A percentile compares a stretch with the other conserved stretches of the same genome.
phyloP scores from a whole-genome alignment of 2,113 vertebrate genomes.

The Panthera leo region DNA sequence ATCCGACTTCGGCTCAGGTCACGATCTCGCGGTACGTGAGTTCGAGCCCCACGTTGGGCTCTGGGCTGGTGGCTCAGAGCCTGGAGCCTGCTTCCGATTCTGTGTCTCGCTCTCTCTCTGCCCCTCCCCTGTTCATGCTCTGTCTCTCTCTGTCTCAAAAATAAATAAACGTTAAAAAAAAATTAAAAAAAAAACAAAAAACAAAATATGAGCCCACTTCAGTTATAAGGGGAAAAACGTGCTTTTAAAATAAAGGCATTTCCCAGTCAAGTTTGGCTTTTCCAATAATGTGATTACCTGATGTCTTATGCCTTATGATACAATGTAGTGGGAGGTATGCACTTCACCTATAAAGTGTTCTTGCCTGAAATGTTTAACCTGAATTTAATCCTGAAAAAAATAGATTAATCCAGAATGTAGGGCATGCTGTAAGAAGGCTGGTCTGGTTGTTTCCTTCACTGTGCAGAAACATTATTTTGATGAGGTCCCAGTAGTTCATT shows the following conservation, averaged over 20 bases:
- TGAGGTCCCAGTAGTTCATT: too few relatives aligned
- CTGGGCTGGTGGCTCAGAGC: too few relatives aligned
- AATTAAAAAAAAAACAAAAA: too few relatives aligned
- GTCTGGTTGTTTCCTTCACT: background rate
- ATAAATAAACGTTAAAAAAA: too few relatives aligned
- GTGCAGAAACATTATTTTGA: too few relatives aligned
- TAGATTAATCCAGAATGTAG: background rate
- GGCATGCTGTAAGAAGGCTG: background rate
- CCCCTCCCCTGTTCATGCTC: too few relatives aligned
- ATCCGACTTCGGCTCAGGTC: too few relatives aligned
- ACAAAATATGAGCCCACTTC: background rate
- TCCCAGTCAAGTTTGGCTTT: background rate
- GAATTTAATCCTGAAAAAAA: background rate
- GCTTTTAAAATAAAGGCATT: background rate
- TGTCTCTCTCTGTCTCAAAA: too few relatives aligned
- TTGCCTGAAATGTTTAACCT: background rate
- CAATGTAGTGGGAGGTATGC: background rate
- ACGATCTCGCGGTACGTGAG: too few relatives aligned
- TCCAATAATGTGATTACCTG: background rate
- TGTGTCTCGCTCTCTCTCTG: too few relatives aligned
- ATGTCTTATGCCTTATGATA: background rate
- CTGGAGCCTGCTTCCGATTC: too few relatives aligned
- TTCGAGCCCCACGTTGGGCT: too few relatives aligned
- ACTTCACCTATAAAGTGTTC: background rate
- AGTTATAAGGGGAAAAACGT: background rate